A percentile compares a stretch with the other conserved stretches of the same genome.
These are phyloP conservation scores for Ambastaia sidthimunki DNA, from an alignment of 2,797 vertebrate genomes.

Conservation along the genomic window DNA sequence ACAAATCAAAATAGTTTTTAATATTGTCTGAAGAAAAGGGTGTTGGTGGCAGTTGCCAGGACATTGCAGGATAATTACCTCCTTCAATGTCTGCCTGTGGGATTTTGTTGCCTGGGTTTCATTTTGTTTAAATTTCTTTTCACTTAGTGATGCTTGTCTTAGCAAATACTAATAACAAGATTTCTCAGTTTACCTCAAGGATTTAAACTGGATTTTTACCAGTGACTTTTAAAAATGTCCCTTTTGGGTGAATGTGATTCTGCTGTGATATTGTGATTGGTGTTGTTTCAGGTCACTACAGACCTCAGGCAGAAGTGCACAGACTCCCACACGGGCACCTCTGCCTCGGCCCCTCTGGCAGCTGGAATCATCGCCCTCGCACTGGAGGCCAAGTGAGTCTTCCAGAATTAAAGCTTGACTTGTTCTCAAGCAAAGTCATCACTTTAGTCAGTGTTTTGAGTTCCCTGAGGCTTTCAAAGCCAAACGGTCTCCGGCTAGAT, in stretches of 20 bases:
- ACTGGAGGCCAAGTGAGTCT: conserved; percentile 84
- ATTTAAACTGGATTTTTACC: no score
- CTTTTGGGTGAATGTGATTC: background rate
- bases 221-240: background rate
- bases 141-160: background rate
- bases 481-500: background rate
- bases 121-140: no score
- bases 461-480: background rate
- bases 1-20: background rate
- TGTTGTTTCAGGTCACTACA: conserved; percentile 86
- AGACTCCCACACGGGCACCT: conserved; percentile 95
- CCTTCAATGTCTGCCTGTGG: background rate
- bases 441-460: conserved; percentile 47
- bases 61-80: background rate
- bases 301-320: conserved; percentile 97
- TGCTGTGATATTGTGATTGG: background rate
- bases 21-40: background rate
- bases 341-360: conserved; percentile 92
- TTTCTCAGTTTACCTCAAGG: background rate
- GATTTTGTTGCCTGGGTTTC: background rate
- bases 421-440: conserved; percentile 7
- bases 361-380: conserved; percentile 97
- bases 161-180: background rate
- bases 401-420: background rate
- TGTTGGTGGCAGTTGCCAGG: background rate